These are phyloP conservation scores for Neomonachus schauinslandi DNA, from an alignment of 2,113 vertebrate species.

Conservation along the genomic window DNA sequence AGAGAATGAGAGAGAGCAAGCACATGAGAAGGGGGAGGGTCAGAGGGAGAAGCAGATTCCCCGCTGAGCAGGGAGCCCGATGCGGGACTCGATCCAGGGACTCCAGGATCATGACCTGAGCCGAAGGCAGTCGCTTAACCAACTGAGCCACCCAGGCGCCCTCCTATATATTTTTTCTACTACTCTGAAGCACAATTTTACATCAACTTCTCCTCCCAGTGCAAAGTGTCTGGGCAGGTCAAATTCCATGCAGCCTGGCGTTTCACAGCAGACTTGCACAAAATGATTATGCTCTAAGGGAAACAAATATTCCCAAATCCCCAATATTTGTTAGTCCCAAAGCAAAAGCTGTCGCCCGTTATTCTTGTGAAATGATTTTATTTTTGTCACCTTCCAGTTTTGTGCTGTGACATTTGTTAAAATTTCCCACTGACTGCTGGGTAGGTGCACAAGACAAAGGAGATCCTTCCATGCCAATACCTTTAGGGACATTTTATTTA, in stretches of 20 bases:
- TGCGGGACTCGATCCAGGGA: too few species aligned
- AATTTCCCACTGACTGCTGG: neutral
- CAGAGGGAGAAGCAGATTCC: too few species aligned
- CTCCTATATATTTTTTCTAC: neutral
- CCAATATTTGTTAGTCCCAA: neutral
- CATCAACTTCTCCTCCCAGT: too few species aligned
- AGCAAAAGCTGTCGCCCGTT: neutral
- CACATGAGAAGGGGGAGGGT: too few species aligned
- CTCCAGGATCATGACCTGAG: too few species aligned
- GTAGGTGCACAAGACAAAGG: too few species aligned
- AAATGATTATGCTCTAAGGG: rapidly evolving
- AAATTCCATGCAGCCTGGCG: neutral
- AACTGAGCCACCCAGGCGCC: too few species aligned
- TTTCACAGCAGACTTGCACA: neutral
- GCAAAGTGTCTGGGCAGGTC: neutral
- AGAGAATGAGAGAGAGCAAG: too few species aligned
- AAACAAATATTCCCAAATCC: neutral
- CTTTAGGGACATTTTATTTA: rapidly evolving
- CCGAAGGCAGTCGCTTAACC: too few species aligned
- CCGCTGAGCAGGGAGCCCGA: too few species aligned
- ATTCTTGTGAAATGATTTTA: neutral
- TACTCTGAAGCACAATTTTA: neutral
- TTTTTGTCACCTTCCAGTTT: neutral
- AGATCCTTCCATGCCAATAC: rapidly evolving
- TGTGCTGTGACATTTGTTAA: neutral